Conservation (phyloP, 2,113 vertebrate species). For the Rhabdornis inornatus region DNA sequence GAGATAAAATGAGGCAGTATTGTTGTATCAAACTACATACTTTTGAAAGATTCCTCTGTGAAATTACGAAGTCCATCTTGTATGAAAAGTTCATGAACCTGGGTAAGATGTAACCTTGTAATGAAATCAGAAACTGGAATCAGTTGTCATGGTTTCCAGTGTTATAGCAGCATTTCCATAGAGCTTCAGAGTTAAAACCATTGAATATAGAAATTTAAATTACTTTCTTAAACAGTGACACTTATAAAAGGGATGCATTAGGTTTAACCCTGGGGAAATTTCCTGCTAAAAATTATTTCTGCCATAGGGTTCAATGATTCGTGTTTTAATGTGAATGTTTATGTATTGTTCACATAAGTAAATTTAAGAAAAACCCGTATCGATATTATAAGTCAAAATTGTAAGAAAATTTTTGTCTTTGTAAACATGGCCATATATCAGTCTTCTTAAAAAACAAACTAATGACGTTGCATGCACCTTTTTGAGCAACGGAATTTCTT, state of each 20-base stretch:
- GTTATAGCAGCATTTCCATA: neutral
- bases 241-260: neutral
- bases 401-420: neutral
- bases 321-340: neutral
- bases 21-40: neutral
- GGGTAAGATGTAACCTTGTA: neutral
- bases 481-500: neutral
- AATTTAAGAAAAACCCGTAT: neutral
- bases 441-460: neutral
- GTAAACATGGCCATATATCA: neutral
- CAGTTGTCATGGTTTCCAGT: constrained; percentile 45
- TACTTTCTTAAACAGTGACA: neutral
- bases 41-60: neutral
- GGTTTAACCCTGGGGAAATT: neutral
- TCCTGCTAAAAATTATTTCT: neutral
- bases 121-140: constrained; percentile 7
- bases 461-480: neutral
- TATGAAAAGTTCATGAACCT: neutral
- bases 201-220: neutral
- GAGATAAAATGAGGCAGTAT: neutral
- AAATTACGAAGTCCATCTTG: neutral
- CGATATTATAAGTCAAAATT: neutral
- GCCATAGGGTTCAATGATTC: neutral
- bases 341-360: neutral
- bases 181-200: neutral